phyloP scores from a whole-genome alignment of 2,797 vertebrate genomes.

The Phylloscopus collybita region DNA sequence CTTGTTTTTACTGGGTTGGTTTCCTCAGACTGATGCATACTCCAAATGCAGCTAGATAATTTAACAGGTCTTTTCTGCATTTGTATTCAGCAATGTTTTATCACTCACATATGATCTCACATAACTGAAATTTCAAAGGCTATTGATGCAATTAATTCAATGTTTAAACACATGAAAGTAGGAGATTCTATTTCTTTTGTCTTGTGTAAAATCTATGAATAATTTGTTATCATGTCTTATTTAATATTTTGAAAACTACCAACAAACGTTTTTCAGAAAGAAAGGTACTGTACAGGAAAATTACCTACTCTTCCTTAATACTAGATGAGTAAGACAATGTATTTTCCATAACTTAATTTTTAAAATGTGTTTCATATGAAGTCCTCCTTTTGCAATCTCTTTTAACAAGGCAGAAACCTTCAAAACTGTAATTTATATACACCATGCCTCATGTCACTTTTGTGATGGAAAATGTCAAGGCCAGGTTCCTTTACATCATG shows the following conservation, averaged over 20 bases:
- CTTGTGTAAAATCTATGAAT: neutral
- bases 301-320: neutral
- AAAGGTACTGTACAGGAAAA: neutral
- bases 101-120: neutral
- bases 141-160: neutral
- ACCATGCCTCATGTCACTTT: fast-evolving
- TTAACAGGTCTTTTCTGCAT: neutral
- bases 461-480: neutral
- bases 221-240: neutral
- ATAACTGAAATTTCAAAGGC: neutral
- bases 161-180: neutral
- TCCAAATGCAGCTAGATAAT: neutral
- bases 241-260: neutral
- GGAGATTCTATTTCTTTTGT: neutral
- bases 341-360: neutral
- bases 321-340: neutral
- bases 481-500: neutral
- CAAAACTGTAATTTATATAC: neutral
- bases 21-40: neutral
- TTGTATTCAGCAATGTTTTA: neutral
- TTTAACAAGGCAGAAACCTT: neutral
- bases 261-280: neutral
- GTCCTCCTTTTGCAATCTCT: neutral
- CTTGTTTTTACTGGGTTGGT: neutral
- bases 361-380: neutral